These are phyloP conservation scores for Spodoptera picta DNA, from an alignment of 2,888 invertebrate species.

Conservation along the genomic window DNA sequence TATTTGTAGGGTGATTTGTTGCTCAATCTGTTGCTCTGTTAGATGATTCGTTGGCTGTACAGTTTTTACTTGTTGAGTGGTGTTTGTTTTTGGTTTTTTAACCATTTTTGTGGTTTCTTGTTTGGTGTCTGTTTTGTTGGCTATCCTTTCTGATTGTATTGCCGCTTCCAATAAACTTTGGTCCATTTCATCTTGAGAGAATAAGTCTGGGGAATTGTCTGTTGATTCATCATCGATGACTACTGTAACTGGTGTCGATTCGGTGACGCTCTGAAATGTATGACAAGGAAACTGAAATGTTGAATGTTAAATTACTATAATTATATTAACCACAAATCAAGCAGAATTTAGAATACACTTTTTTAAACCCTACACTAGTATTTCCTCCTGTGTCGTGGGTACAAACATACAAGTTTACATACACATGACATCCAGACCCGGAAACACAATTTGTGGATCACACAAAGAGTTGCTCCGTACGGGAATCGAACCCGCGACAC, in stretches of 20 bases:
- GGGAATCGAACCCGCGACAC: too few species aligned
- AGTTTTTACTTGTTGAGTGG: slow-evolving; percentile 11
- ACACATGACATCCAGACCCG: too few species aligned
- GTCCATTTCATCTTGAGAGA: slow-evolving; percentile 70
- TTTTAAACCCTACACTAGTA: too few species aligned
- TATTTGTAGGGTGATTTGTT: slow-evolving; percentile 56
- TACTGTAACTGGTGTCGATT: slow-evolving; percentile 36
- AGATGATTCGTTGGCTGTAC: background rate
- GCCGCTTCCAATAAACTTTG: slow-evolving; percentile 58
- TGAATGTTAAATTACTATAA: too few species aligned
- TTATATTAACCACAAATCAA: too few species aligned
- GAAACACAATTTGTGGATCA: too few species aligned
- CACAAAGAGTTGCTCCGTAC: too few species aligned
- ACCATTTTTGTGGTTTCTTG: background rate
- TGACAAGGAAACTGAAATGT: background rate
- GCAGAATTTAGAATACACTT: too few species aligned
- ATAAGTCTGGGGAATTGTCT: slow-evolving; percentile 72
- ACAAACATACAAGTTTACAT: too few species aligned
- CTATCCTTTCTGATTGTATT: slow-evolving; percentile 71
- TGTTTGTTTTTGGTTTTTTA: background rate
- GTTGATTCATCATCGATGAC: slow-evolving; percentile 36
- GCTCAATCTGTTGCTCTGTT: slow-evolving; percentile 1
- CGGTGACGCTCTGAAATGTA: slow-evolving; percentile 64
- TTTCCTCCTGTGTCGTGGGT: too few species aligned
- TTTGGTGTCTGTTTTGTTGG: slow-evolving; percentile 58